Base-by-base conservation (phyloP, 2,797 vertebrate genomes). In the Babyrousa celebensis region DNA sequence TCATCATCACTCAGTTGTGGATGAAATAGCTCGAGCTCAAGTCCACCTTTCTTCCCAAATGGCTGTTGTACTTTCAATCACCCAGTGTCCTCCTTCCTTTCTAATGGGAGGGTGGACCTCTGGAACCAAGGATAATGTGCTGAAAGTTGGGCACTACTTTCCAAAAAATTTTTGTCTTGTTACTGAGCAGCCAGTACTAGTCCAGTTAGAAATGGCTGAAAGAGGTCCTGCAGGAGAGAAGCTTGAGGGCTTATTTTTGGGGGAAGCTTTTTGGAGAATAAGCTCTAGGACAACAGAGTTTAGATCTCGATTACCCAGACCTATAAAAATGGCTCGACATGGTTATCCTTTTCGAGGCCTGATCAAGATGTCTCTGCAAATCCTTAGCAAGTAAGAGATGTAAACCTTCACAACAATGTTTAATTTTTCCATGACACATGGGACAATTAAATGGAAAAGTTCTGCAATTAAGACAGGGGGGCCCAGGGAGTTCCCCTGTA, bases 91-190 rank as follows among this genome's bases (percentile, higher is more conserved):
- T 54, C 82, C 15, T 92, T 78, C 27, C 36, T 54, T 89, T 60
- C 25, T 71, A 21, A 62, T n/a, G 12, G 21, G 12, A 56, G 18
- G 9, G 4, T 32, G 60, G 40, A 71, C 23, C 67, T 32, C 56
- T 71, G 48, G 58, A 79, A 32, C 68, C 91, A 86, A 95, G 40
- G 86, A 85, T 65, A 71, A 91, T n/a, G 29, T 67, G 27, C 27
- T 78, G 17, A 65, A 83, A 79, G 15, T 14, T 94, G 75, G 36
- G 68, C 29, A 23, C 29, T 77, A 58, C 12, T 74, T 91, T 82
- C 72, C 91, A 29, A 62, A 88, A 95, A 36, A 16, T 1, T 15
- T 36, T 29, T 54, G 12, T 58, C 48, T 83, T 15, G 75, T 25
- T 74, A 54, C 85, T 20, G 14, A 63, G 10, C 14, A 43, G 20